A percentile compares a stretch with the other conserved stretches of the same genome.
Evolutionary conservation across 1,140 invertebrate genomes (phyloP).

Genomic region (Drosophila serrata): DNA sequence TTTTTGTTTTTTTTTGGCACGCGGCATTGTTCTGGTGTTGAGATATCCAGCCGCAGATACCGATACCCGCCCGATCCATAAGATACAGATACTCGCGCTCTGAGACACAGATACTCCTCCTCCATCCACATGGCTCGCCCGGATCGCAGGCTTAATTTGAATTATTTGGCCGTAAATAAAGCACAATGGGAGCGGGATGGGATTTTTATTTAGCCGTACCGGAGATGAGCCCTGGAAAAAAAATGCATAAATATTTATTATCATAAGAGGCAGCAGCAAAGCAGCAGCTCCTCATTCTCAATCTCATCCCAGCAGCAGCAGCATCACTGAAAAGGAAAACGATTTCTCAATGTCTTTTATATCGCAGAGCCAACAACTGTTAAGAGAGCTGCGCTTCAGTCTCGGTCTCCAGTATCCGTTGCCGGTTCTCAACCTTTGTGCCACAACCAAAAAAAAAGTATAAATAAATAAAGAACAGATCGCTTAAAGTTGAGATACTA

Average conservation of each 20-base stretch:
- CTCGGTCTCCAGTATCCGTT: constrained; percentile 19
- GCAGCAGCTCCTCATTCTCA: constrained; percentile 24
- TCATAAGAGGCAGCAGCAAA: constrained; percentile 69
- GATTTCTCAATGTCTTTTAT: constrained; percentile 84
- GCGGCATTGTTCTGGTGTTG: constrained; percentile 67
- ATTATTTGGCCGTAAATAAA: constrained; percentile 83
- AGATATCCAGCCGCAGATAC: constrained; percentile 56
- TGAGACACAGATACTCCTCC: constrained; percentile 45
- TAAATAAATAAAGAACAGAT: constrained; percentile 36
- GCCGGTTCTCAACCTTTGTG: constrained; percentile 53
- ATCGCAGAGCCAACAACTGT: constrained; percentile 36
- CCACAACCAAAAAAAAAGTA: constrained; percentile 39
- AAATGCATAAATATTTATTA: constrained; percentile 82
- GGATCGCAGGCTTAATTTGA: constrained; percentile 74
- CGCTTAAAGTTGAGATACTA: background rate
- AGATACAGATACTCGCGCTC: constrained; percentile 28
- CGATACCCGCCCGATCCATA: constrained; percentile 33
- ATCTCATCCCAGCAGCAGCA: constrained; percentile 29
- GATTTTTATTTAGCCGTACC: constrained; percentile 68
- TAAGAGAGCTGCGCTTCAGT: constrained; percentile 20
- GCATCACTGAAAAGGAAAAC: constrained; percentile 73
- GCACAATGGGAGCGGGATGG: constrained; percentile 70
- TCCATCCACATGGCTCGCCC: constrained; percentile 7
- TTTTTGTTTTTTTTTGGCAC: constrained; percentile 60
- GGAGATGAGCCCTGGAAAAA: constrained; percentile 36